Evolutionary conservation across 2,797 vertebrate species (phyloP), one percentile per base, ranked within the genome.

Genomic region (Taenioides sp.): DNA sequence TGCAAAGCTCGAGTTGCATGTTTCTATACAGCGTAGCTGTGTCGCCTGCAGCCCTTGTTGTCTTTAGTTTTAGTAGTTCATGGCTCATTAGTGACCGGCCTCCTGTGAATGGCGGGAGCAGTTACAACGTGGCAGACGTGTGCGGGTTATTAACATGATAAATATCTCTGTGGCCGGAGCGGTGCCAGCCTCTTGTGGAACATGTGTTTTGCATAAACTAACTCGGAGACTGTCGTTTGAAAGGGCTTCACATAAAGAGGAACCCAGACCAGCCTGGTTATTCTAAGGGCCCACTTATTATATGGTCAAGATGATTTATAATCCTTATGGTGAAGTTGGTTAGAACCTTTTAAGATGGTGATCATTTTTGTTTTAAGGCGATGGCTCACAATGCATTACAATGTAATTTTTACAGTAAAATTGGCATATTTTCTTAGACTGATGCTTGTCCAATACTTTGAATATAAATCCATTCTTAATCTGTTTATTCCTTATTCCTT

Each of bases 1-100:
- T 52, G 52, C 52, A 54, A 54, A 22, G 9, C 11, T 57, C 22
- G 14, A 55, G 22, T 55, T 22, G 3, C 7, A 5, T 55, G 54
- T 57, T 57, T 57, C 10, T 23, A 4, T 57, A 4, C 3, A 57
- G 54, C 23, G 54, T 11, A 11, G 20, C 52, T 10, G 14, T 37
- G 60, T n/a, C 65, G 83, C 63, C 61, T 22, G 66, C 11, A 76
- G 82, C 80, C 77, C 73, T 75, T 54, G 69, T 75, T 79, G 88
- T 80, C 79, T 78, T 78, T 83, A 59, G 71, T 75, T 75, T 84
- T 75, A 81, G 79, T 81, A 73, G 72, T 70, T 84, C 85, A 87
- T 70, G 85, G 83, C 72, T 87, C 83, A 87, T 88, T 92, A 88
- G 86, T 82, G 70, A 23, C 67, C 74, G 72, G 67, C 79, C 75